Evolutionary conservation across 2,113 vertebrate species (phyloP).

Genomic region (Dicaeum eximium): DNA sequence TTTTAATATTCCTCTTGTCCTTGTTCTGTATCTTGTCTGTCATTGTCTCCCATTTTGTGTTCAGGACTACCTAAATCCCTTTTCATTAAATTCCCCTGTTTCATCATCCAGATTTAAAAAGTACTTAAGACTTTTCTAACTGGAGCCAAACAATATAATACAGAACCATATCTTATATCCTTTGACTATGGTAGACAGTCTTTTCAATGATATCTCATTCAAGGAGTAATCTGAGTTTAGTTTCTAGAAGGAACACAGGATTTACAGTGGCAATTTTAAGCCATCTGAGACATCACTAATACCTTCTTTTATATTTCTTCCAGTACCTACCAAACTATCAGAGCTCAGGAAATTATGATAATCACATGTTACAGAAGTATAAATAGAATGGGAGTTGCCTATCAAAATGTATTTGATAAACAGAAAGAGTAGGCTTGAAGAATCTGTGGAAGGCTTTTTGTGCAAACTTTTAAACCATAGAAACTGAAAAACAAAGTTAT

Average conservation of each 20-base stretch:
- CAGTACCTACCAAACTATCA: neutral
- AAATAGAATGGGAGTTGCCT: neutral
- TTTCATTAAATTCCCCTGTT: neutral
- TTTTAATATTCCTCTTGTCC: neutral
- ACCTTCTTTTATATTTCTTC: neutral
- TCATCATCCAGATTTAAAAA: neutral
- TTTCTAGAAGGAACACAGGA: neutral
- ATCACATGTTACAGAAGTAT: neutral
- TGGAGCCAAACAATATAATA: neutral
- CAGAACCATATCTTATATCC: neutral
- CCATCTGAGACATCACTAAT: neutral
- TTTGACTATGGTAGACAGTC: neutral
- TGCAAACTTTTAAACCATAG: neutral
- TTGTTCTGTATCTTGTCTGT: neutral
- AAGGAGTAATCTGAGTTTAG: neutral
- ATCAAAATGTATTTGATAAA: neutral
- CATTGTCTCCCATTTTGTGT: neutral
- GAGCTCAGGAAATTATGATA: neutral
- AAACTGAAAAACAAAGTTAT: neutral
- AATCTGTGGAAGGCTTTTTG: neutral
- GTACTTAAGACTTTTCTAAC: neutral
- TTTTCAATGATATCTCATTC: neutral
- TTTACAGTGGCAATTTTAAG: neutral
- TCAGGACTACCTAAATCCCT: neutral
- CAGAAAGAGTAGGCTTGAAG: neutral